Base-by-base conservation (phyloP, 2,113 vertebrate genomes). In the Mus pahari region DNA sequence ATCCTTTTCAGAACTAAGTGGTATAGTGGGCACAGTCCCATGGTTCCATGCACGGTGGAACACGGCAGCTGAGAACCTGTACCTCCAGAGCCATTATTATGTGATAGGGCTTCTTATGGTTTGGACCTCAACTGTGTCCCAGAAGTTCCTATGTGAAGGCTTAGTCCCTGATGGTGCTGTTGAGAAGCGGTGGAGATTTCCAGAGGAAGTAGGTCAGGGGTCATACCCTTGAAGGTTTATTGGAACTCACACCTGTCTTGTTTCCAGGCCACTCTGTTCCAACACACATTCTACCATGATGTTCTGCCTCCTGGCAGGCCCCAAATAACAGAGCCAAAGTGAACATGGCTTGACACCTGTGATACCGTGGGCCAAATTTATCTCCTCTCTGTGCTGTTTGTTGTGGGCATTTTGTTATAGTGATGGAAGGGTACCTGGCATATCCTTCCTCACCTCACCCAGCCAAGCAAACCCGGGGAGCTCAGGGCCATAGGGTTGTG, bases 31-130 rank as follows among this genome's bases (percentile, higher is more conserved):
- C 78, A 84, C n/a, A 50, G 4, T 19, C 26, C 81, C 0, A 79
- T n/a, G 22, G 36, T 53, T 45, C 12, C 45, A 22, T 0, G 12
- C 39, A 17, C 0, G 8, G 20, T 2, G 14, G 55, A 36, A 14
- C 0, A 0, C 11, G 50, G 39, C 20, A 58, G n/a, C 13, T 13
- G 33, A 62, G 62, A 84, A 24, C 10, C 42, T 42, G 20, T 16
- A 3, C 8, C 26, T 55, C 24, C 53, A 3, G 36, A 12, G 28
- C 48, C 33, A 1, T 24, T 13, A 62, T 13, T 28, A 1, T 7
- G 5, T 16, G 26, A 45, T 7, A 10, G 58, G 33, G n/a, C 81
- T 62, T 50, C 28, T n/a, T 90, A 26, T 28, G 24, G 89, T 48
- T 62, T 39, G 33, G 45, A 79, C 45, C 24, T 20, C 60, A 79